Percentiles rank a stretch among this genome's conserved stretches.
phyloP scores from a whole-genome alignment of 2,888 invertebrate species.

The Yponomeuta malinellus region DNA sequence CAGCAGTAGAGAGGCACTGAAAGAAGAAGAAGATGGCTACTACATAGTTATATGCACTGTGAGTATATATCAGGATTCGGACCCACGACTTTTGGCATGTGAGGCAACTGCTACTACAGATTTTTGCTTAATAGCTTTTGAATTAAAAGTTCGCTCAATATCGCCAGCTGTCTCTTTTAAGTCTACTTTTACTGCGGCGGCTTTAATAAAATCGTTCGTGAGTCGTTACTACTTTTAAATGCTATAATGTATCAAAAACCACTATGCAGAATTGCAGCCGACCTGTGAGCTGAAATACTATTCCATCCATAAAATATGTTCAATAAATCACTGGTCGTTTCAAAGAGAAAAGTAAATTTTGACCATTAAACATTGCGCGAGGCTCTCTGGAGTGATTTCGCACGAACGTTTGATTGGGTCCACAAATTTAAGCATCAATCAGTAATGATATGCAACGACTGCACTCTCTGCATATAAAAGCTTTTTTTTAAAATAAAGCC shows the following conservation, averaged over 20 bases:
- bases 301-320: neutral
- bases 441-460: neutral
- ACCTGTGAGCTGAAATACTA: neutral
- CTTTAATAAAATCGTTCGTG: too few relatives aligned
- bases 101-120: too few relatives aligned
- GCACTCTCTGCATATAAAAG: neutral
- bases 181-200: too few relatives aligned
- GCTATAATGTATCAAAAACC: neutral
- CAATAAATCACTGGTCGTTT: neutral
- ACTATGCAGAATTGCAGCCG: neutral
- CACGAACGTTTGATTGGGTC: neutral
- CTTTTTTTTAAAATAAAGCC: neutral
- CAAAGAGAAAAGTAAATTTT: neutral
- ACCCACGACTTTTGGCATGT: too few relatives aligned
- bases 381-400: neutral
- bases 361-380: neutral
- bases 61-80: too few relatives aligned
- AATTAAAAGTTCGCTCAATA: too few relatives aligned
- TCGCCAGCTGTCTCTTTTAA: too few relatives aligned
- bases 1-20: too few relatives aligned
- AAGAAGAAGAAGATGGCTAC: too few relatives aligned
- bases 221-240: neutral
- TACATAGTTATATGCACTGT: too few relatives aligned
- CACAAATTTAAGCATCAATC: neutral
- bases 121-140: too few relatives aligned